Base-by-base conservation (phyloP, 2,113 vertebrate genomes). In the Phrynosoma platyrhinos region DNA sequence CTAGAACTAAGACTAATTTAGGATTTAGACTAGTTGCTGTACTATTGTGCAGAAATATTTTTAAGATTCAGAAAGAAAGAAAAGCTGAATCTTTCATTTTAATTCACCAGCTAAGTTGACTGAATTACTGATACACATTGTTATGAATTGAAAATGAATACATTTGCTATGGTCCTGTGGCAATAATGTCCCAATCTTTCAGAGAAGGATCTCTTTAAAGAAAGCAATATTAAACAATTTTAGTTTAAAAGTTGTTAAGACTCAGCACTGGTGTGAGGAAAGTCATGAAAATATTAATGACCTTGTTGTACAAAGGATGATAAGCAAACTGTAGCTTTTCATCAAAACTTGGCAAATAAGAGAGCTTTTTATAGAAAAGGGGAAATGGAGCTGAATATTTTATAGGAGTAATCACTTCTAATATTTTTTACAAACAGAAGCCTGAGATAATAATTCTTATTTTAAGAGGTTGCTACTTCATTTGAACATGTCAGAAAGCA, bases 341-440 rank as follows among this genome's bases (percentile, higher is more conserved):
- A 88, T 93, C 55, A 90, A 91, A 92, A 79, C 7, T 13, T 86
- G 1, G 78, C 72, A 91, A 58, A 89, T 89, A 92, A 91, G 55
- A 53, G 75, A 89, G n/a, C 18, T 85, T 93, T 91, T 93, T 71
- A 42, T 92, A 58, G 79, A 47, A 2, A 83, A 52, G 30, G 86
- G 68, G 89, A 83, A 91, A 23, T 75, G 16, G 75, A 90, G 87
- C 85, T 89, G 78, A 91, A n/a, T 94, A 94, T 94, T 91, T 94
- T 90, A 90, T 88, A 71, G 10, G 12, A 78, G 62, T 69, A 90
- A 89, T 94, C 0, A 90, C 86, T 94, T 92, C 4, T 90, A 93
- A 88, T 89, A 91, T 87, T 89, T 92, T 93, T 92, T 82, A 91
- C 82, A 90, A 93, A 80, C 14, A 72, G 89, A 91, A 23, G 32